Base-by-base conservation (phyloP, 2,888 invertebrate species). In the Gandaritis pyraliata region DNA sequence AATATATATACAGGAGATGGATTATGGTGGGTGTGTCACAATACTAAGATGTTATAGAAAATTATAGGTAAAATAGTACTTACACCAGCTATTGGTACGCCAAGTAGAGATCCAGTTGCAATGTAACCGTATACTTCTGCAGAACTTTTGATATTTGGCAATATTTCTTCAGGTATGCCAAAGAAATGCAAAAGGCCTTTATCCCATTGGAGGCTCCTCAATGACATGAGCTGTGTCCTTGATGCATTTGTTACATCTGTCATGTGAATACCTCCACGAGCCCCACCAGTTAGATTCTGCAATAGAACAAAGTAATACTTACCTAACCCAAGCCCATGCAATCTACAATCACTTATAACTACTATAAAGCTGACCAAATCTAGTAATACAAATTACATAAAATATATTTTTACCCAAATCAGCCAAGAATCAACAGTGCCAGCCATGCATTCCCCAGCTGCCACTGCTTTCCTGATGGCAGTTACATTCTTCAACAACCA, bases 231-330 rank as follows among this genome's bases (percentile, higher is more conserved):
- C 94, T 98, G 96, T 6, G 99, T 99, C 68, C 99, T 94, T 33
- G 98, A 98, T 11, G 99, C 99, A 87, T 99, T 99, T 36, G 98
- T 98, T 0, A 99, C 98, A 87, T 99, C 99, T 0, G 99, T 99
- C 0, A 96, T 90, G 82, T 99, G 98, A 6, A 96, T 87, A 47
- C 93, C 93, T 50, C 92, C 93, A 48, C 86, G 83, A 47, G 76
- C 79, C 8, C 94, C 94, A 5, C 94, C 94, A n/a, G 94, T 94
- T 33, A 94, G 83, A 70, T 94, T 94, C 94, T 94, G 71, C 33
- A 84, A 80, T 29, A 52, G 16, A 60, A 38, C 5, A 7, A 16
- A 16, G 8, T 43, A n/a, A n/a, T 7, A 33, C 10, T 7, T 50
- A 50, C 12, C 8, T 49, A 23, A 23, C 3, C 5, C 6, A 23